Conservation (phyloP, 2,888 invertebrate species). For the Clanis bilineata region DNA sequence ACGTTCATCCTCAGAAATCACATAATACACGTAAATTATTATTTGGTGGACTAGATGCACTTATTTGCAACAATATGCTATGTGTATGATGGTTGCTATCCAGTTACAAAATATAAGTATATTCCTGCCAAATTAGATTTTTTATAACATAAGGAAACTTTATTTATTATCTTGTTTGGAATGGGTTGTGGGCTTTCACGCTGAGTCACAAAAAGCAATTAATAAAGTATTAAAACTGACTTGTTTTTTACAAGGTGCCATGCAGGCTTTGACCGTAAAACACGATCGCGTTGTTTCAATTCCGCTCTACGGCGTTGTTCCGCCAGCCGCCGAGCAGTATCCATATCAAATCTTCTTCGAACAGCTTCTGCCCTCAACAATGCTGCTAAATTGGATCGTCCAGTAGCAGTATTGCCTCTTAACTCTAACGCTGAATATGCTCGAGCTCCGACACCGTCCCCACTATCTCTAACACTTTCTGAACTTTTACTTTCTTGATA, state of each 20-base stretch:
- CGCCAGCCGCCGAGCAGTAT: constrained; percentile 81
- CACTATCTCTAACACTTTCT: constrained; percentile 47
- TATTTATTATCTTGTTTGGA: no score
- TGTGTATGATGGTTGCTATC: no score
- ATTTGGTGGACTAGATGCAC: no score
- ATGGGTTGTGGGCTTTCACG: background rate
- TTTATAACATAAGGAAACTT: no score
- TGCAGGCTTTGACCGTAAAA: constrained; percentile 85
- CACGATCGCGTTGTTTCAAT: constrained; percentile 81
- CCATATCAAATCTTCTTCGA: constrained; percentile 83
- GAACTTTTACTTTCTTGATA: constrained; percentile 64
- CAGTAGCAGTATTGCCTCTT: constrained; percentile 55
- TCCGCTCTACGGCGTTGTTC: constrained; percentile 83
- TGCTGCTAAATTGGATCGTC: constrained; percentile 85
- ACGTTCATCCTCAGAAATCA: no score
- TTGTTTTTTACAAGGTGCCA: constrained; percentile 86
- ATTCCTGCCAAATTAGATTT: no score
- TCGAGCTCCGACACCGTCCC: constrained; percentile 53
- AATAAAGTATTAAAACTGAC: constrained; percentile 41
- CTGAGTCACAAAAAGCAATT: constrained; percentile 3
- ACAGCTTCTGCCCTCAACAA: constrained; percentile 84
- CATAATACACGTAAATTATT: no score
- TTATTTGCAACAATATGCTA: no score
- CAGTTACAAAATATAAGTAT: no score
- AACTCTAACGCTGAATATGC: constrained; percentile 74